These are phyloP conservation scores for Coptodon bakossiorum DNA, from an alignment of 2,113 vertebrate genomes.

Conservation along the genomic window DNA sequence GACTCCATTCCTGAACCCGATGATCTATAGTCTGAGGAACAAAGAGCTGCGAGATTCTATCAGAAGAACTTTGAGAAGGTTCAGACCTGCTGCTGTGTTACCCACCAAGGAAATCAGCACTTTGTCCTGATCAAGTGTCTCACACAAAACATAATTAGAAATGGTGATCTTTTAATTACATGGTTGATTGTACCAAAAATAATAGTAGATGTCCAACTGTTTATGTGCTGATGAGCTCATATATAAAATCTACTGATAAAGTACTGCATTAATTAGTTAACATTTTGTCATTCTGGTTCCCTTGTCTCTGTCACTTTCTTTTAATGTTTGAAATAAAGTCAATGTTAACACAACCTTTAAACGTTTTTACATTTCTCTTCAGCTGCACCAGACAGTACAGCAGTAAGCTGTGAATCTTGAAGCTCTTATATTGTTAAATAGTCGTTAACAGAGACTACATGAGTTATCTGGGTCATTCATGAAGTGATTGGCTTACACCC, in stretches of 20 bases:
- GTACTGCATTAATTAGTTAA: background rate
- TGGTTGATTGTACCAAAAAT: background rate
- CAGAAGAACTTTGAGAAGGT: background rate
- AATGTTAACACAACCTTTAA: background rate
- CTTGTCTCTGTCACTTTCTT: background rate
- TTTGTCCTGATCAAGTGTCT: background rate
- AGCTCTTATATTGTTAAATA: background rate
- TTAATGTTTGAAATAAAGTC: background rate
- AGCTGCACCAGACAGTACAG: background rate
- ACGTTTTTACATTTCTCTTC: background rate
- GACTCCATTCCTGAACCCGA: background rate
- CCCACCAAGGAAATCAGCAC: background rate
- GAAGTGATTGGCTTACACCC: background rate
- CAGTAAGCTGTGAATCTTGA: background rate
- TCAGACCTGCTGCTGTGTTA: background rate
- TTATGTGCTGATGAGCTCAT: background rate
- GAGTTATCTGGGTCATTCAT: background rate
- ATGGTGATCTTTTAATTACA: background rate
- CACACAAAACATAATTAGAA: background rate
- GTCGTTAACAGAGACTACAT: background rate
- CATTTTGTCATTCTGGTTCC: background rate
- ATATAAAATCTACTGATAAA: background rate
- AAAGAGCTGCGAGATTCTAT: background rate
- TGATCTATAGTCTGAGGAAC: constrained; percentile 5
- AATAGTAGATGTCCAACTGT: background rate